phyloP scores from a whole-genome alignment of 2,113 vertebrate genomes.

The Lasiurus borealis region DNA sequence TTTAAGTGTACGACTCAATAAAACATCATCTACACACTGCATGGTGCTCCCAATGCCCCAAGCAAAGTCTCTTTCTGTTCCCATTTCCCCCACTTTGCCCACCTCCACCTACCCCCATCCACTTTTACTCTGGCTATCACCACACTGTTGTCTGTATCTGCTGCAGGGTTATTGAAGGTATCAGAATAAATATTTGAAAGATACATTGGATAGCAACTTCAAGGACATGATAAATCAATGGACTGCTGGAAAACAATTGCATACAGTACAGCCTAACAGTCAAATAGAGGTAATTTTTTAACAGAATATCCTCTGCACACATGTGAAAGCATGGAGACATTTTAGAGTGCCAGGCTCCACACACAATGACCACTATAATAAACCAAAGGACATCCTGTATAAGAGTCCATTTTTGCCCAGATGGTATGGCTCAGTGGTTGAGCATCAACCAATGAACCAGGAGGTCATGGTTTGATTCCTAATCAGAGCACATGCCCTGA shows the following conservation, averaged over 20 bases:
- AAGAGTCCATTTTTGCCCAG: constrained; percentile 9
- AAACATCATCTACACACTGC: no score
- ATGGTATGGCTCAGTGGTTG: no score
- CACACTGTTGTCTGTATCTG: no score
- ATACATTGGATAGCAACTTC: not conserved
- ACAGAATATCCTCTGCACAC: not conserved
- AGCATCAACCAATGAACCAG: no score
- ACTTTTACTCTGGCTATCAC: no score
- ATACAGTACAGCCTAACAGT: not conserved
- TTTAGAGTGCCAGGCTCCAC: constrained; percentile 28
- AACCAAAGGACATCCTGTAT: constrained; percentile 35
- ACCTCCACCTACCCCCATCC: no score
- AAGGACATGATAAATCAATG: not conserved
- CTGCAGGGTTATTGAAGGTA: not conserved
- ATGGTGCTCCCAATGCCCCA: no score
- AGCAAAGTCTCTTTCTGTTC: no score
- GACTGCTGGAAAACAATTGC: not conserved
- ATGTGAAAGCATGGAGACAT: not conserved
- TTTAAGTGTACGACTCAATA: no score
- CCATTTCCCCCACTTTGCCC: no score
- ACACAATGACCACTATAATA: not conserved
- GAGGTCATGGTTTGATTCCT: no score
- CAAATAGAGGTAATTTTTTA: not conserved
- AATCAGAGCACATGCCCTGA: no score
- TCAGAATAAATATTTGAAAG: constrained; percentile 43